Base-by-base conservation (phyloP, 2,113 vertebrate genomes). In the Prionailurus bengalensis region DNA sequence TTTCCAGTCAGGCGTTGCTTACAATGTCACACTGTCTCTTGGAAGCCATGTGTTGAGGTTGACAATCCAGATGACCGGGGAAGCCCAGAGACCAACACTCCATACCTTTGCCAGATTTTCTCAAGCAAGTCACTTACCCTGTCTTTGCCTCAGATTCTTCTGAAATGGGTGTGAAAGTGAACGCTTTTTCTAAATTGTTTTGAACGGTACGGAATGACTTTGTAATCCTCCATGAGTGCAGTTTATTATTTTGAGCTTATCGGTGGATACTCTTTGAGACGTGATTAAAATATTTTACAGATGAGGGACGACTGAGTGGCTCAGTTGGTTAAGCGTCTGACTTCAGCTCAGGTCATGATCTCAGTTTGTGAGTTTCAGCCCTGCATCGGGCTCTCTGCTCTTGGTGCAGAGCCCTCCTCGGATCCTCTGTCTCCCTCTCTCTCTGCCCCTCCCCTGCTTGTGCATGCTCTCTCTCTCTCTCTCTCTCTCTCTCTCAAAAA, bases 91-190 rank as follows among this genome's bases (percentile, higher is more conserved):
- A 92, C 42, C 25, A 70, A 25, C 42, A 94, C 66, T 83, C 11
- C 96, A 25, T 95, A 90, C 73, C 55, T 95, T 74, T 94, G 58
- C 68, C 51, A 88, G 33, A 53, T 97, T 96, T 98, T 74, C 33
- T 92, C 55, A 96, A 80, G 48, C 66, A 86, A 92, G 53, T 73
- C 48, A 78, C 92, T 95, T 92, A n/a, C 14, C 25, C 29, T 78
- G 31, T 93, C 36, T 91, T 21, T 91, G 19, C 27, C 45, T 87
- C 79, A 87, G 4, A 73, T 84, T 83, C 70, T 97, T 84, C 58
- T 91, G n/a, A 97, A 87, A 74, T 25, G 21, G 2, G 4, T 45
- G 89, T 91, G 19, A 91, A 88, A 98, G 71, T 17, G 91, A 73
- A 33, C 66, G 29, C 15, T 71, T 5, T 87, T 94, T 65, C 58